Percentiles rank a stretch among this genome's conserved stretches.
Conservation (phyloP, 2,113 vertebrate genomes). For the Elachura formosa region DNA sequence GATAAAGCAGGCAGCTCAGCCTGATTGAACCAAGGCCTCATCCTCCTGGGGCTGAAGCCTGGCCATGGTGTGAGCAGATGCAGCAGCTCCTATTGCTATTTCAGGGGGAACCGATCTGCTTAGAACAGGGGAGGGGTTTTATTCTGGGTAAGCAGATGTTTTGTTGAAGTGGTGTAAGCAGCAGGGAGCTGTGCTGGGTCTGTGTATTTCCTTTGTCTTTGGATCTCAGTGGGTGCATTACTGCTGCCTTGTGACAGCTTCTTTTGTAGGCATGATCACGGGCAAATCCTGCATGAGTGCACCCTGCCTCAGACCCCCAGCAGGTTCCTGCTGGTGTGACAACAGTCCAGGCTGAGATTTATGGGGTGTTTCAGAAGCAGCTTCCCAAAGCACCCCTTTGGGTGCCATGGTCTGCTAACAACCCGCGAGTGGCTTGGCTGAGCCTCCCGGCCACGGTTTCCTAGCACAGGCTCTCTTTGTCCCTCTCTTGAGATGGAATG, state of each 20-base stretch:
- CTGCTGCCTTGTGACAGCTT: background rate
- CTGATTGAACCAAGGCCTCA: background rate
- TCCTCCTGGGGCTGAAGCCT: conserved; percentile 10
- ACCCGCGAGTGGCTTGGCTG: accelerated
- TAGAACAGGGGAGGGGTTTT: background rate
- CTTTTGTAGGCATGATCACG: background rate
- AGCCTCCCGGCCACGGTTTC: background rate
- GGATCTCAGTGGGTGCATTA: background rate
- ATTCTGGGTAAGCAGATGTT: background rate
- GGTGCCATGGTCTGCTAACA: accelerated
- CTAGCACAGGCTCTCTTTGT: background rate
- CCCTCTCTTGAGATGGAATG: background rate
- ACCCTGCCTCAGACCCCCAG: background rate
- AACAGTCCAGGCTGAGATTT: background rate
- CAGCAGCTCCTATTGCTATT: conserved; percentile 16
- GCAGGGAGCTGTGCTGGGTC: background rate
- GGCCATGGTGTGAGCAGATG: conserved; percentile 12
- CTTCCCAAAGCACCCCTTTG: background rate
- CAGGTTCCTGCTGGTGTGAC: background rate
- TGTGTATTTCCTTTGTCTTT: background rate
- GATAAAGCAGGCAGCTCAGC: conserved; percentile 34
- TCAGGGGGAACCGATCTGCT: background rate
- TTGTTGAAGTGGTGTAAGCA: background rate
- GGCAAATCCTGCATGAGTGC: background rate
- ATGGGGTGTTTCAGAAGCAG: background rate